These are phyloP conservation scores for Hydroisotoma schaefferi DNA, from an alignment of 2,888 invertebrate species.

Conservation along the genomic window DNA sequence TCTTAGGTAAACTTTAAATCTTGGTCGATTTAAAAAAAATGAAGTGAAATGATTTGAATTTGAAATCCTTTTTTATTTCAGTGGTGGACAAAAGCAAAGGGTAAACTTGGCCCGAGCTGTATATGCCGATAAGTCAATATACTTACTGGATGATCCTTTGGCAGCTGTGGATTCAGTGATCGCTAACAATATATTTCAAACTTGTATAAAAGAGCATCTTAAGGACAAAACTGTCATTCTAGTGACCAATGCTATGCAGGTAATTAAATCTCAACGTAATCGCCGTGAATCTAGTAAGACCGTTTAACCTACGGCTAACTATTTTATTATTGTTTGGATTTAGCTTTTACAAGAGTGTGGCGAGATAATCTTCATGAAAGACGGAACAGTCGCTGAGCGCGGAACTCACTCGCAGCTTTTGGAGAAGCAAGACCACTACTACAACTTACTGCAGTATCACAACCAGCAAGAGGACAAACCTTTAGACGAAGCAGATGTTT, in stretches of 20 bases:
- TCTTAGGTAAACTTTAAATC: conserved; percentile 22
- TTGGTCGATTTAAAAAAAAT: background rate
- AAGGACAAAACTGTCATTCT: conserved; percentile 52
- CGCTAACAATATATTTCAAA: conserved; percentile 58
- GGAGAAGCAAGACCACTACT: conserved; percentile 52
- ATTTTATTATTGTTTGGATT: conserved; percentile 21
- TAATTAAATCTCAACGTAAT: conserved; percentile 33
- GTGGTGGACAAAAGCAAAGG: conserved; percentile 55
- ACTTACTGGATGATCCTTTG: conserved; percentile 59
- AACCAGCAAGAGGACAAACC: conserved; percentile 32
- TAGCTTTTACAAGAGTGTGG: conserved; percentile 57
- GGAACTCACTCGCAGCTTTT: conserved; percentile 55
- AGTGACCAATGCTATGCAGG: conserved; percentile 52
- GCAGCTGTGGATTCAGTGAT: conserved; percentile 61
- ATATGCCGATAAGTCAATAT: conserved; percentile 54
- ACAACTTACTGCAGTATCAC: conserved; percentile 48
- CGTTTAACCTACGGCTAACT: background rate
- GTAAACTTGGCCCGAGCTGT: conserved; percentile 55
- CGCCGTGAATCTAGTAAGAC: background rate
- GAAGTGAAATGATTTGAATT: background rate
- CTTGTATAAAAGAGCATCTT: conserved; percentile 51
- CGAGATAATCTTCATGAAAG: conserved; percentile 55
- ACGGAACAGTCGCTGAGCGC: conserved; percentile 54
- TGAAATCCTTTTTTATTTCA: conserved; percentile 40
- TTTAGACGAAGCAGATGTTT: no score